Evolutionary conservation across 2,888 invertebrate species (phyloP).

Genomic region (Oscheius sp.): DNA sequence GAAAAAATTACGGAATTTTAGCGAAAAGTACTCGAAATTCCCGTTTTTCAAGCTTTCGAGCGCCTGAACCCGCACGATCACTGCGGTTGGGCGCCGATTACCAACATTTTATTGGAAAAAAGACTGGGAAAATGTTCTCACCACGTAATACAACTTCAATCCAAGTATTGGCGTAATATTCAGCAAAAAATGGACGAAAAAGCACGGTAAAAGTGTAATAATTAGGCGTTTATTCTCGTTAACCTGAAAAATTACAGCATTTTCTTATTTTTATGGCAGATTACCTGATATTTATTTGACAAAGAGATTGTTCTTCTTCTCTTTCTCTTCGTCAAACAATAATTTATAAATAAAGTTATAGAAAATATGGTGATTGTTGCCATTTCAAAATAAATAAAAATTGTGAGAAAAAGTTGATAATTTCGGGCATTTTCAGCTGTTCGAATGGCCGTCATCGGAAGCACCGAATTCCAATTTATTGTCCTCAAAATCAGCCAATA

Average conservation of each 20-base stretch:
- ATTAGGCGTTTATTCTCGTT: slow-evolving; percentile 21
- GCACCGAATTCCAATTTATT: not conserved
- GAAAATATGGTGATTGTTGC: not conserved
- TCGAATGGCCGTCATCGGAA: slow-evolving; percentile 3
- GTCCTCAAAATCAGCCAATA: not conserved
- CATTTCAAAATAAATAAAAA: not conserved
- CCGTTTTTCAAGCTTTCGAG: not conserved
- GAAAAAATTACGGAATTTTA: not conserved
- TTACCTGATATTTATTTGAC: slow-evolving; percentile 14
- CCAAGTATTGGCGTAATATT: slow-evolving; percentile 13
- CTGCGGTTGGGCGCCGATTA: no score
- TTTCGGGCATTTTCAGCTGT: not conserved
- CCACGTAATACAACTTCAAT: slow-evolving; percentile 1
- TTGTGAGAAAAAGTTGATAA: slow-evolving; percentile 4
- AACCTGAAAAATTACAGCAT: not conserved
- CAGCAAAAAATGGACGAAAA: not conserved
- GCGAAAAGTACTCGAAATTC: not conserved
- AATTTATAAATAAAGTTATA: not conserved
- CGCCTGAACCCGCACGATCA: no score
- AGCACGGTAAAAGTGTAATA: slow-evolving; percentile 11
- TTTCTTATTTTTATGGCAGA: not conserved
- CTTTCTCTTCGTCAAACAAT: not conserved
- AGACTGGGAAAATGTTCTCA: no score
- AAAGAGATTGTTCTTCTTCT: not conserved
- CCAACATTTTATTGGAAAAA: no score